phyloP scores from a whole-genome alignment of 2,113 vertebrate species.

The Danionella cerebrum region DNA sequence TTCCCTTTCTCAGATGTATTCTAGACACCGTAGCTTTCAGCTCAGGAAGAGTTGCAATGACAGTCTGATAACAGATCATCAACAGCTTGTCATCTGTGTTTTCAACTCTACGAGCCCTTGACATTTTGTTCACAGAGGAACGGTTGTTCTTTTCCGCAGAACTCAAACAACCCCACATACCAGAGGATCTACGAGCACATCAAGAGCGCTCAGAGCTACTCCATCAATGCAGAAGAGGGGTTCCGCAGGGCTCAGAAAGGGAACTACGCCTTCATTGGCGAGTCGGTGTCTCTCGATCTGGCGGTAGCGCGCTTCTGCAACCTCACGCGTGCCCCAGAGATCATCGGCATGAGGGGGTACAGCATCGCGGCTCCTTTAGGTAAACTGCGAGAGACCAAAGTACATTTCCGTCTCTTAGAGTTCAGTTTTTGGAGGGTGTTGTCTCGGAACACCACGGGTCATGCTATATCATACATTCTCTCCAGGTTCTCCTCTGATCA shows the following conservation, averaged over 20 bases:
- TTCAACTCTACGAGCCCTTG: too few relatives aligned
- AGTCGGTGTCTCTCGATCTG: constrained; percentile 73
- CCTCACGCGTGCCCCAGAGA: constrained; percentile 62
- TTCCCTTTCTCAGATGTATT: too few relatives aligned
- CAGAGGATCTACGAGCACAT: constrained; percentile 77
- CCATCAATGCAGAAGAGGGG: constrained; percentile 65
- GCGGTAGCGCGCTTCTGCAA: constrained; percentile 71
- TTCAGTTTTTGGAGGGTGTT: too few relatives aligned
- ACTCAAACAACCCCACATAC: constrained; percentile 67
- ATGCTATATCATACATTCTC: too few relatives aligned
- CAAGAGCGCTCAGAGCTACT: constrained; percentile 70
- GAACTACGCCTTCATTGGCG: constrained; percentile 81
- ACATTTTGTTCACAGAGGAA: too few relatives aligned
- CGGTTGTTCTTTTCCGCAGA: constrained; percentile 53
- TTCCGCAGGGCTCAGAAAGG: constrained; percentile 64
- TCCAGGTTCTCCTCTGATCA: constrained; percentile 67
- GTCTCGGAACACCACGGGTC: too few relatives aligned
- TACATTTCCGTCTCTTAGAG: too few relatives aligned
- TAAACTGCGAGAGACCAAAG: too few relatives aligned
- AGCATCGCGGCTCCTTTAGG: constrained; percentile 70
- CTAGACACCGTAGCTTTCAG: too few relatives aligned
- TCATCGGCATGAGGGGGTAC: constrained; percentile 69
- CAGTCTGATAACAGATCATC: too few relatives aligned
- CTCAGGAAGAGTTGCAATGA: too few relatives aligned
- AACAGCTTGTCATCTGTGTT: too few relatives aligned